These are phyloP conservation scores for Cantharis lateralis DNA, from an alignment of 2,888 invertebrate genomes.

Conservation along the genomic window DNA sequence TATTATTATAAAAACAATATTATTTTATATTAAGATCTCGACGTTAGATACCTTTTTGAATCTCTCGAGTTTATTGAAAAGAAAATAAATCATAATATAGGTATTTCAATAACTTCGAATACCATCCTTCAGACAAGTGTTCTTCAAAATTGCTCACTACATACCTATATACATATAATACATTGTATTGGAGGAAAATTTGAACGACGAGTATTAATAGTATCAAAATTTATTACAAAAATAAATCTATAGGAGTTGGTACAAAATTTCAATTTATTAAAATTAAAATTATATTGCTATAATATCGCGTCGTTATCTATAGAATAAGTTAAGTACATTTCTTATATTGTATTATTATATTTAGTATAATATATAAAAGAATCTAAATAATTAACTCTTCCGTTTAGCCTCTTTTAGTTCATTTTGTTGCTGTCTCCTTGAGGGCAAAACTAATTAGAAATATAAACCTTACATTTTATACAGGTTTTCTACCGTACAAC, in stretches of 20 bases:
- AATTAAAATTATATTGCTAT: background rate
- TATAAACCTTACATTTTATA: no score
- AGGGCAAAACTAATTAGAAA: no score
- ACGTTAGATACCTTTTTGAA: slow-evolving; percentile 31
- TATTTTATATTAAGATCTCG: background rate
- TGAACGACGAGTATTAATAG: background rate
- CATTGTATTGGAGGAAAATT: slow-evolving; percentile 10
- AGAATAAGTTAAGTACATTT: no score
- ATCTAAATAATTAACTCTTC: no score
- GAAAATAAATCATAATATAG: slow-evolving; percentile 49
- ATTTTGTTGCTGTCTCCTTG: no score
- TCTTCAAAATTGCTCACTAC: slow-evolving; percentile 34
- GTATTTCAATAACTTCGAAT: slow-evolving; percentile 46
- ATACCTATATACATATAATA: slow-evolving; percentile 9
- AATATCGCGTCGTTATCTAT: background rate
- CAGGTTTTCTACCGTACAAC: no score
- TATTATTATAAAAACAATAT: background rate
- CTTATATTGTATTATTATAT: no score
- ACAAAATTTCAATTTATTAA: background rate
- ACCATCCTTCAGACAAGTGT: slow-evolving; percentile 34
- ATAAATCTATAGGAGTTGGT: background rate
- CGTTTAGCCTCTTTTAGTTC: no score
- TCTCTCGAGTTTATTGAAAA: slow-evolving; percentile 46
- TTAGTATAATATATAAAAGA: no score
- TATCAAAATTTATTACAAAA: background rate